These are phyloP conservation scores for Hipposideros armiger DNA, from an alignment of 2,113 vertebrate species.

Conservation along the genomic window DNA sequence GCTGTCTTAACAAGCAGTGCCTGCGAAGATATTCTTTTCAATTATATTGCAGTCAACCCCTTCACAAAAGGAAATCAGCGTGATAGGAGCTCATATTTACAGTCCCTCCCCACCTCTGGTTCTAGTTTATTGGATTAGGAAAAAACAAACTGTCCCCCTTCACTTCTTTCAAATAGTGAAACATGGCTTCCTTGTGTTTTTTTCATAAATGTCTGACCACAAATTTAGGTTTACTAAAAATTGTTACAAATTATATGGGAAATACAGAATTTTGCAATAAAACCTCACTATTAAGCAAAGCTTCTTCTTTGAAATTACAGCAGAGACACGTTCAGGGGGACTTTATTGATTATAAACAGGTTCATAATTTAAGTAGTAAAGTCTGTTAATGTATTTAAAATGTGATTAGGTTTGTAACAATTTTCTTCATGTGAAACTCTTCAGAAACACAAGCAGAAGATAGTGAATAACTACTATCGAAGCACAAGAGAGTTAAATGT, in stretches of 20 bases:
- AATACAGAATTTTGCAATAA: conserved; percentile 56
- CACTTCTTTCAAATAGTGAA: conserved; percentile 17
- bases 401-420: not conserved
- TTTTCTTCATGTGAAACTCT: conserved; percentile 30
- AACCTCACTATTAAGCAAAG: conserved; percentile 58
- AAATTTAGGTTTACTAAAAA: conserved; percentile 69
- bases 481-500: not conserved
- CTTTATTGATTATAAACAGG: conserved; percentile 35
- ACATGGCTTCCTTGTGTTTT: conserved; percentile 44
- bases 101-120: not conserved
- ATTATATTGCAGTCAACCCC: not conserved
- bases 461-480: not conserved
- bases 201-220: conserved; percentile 58
- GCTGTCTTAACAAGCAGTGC: not conserved
- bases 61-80: conserved; percentile 2
- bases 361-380: conserved; percentile 33
- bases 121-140: conserved; percentile 57
- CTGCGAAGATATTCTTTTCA: not conserved
- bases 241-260: conserved; percentile 54
- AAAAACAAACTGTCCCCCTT: not conserved
- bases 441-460: not conserved
- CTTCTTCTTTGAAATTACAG: conserved; percentile 20
- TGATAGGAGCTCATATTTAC: conserved; percentile 45
- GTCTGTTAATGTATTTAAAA: conserved; percentile 27
- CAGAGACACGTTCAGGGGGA: not conserved